Conservation (phyloP, 2,888 invertebrate species). For the Melinaea marsaeus region DNA sequence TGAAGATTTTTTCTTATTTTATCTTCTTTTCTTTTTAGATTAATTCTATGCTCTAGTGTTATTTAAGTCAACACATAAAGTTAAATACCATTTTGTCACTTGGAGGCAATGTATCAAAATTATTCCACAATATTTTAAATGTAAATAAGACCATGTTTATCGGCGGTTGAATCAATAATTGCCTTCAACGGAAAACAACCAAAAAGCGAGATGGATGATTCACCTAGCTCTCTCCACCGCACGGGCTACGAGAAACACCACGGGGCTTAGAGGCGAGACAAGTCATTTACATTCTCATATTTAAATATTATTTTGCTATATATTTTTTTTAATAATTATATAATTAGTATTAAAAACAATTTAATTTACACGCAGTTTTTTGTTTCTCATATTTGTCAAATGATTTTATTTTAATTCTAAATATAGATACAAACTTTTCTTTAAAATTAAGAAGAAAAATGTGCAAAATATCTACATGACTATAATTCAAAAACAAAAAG, state of each 20-base stretch:
- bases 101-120: not conserved
- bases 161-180: constrained; percentile 10
- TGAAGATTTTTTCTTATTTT: not conserved
- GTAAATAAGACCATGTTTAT: constrained; percentile 7
- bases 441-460: no score
- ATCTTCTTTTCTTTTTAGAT: not conserved
- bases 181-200: constrained; percentile 17
- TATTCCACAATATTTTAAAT: constrained; percentile 2
- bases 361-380: no score
- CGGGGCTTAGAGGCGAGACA: constrained; percentile 2
- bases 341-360: not conserved
- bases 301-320: not conserved
- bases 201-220: constrained; percentile 8
- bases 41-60: not conserved
- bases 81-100: not conserved
- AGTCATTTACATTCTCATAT: not conserved
- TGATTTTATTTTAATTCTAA: no score
- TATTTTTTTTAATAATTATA: not conserved
- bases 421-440: no score
- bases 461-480: no score
- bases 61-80: not conserved
- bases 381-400: no score
- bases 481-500: not conserved
- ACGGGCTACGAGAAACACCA: constrained; percentile 16
- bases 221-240: constrained; percentile 14